Percentiles rank a stretch among this genome's conserved stretches.
Evolutionary conservation across 2,888 invertebrate species (phyloP).

Genomic region (Lepeophtheirus nordmannii): DNA sequence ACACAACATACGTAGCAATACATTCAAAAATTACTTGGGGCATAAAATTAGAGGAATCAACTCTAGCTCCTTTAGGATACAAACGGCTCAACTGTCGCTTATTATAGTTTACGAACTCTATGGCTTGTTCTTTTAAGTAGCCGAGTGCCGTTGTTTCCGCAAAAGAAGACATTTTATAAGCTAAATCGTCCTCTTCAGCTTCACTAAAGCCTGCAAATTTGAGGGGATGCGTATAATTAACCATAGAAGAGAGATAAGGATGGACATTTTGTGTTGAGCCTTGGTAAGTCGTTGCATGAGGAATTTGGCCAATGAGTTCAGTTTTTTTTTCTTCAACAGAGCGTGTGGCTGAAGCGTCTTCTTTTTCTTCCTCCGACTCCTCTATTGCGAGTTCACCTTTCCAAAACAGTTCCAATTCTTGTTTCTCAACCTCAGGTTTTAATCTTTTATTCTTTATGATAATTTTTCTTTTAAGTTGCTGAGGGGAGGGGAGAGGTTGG

Average conservation of each 20-base stretch:
- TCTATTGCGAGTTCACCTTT: conserved; percentile 83
- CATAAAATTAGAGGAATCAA: conserved; percentile 94
- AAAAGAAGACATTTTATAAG: conserved; percentile 98
- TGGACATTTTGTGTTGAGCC: conserved; percentile 47
- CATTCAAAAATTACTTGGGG: conserved; percentile 43
- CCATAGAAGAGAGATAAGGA: conserved; percentile 42
- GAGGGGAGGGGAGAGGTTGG: conserved; percentile 73
- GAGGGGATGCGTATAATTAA: conserved; percentile 47
- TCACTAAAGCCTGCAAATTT: conserved; percentile 37
- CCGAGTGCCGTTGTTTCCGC: conserved; percentile 93
- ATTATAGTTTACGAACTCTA: conserved; percentile 99
- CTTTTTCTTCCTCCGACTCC: conserved; percentile 48
- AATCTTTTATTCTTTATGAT: conserved; percentile 94
- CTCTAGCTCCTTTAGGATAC: conserved; percentile 81
- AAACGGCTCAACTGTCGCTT: conserved; percentile 98
- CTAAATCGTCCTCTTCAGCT: conserved; percentile 61
- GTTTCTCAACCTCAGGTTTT: conserved; percentile 88
- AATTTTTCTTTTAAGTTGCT: conserved; percentile 76
- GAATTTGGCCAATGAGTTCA: background rate
- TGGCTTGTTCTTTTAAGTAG: conserved; percentile 83
- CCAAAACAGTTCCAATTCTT: conserved; percentile 70
- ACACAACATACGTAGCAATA: background rate
- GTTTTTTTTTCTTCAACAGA: conserved; percentile 1
- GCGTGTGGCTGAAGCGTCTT: conserved; percentile 60
- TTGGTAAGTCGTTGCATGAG: conserved; percentile 34